A percentile compares a stretch with the other conserved stretches of the same genome.
Conservation (phyloP, 2,888 invertebrate species). For the Conops quadrifasciatus region DNA sequence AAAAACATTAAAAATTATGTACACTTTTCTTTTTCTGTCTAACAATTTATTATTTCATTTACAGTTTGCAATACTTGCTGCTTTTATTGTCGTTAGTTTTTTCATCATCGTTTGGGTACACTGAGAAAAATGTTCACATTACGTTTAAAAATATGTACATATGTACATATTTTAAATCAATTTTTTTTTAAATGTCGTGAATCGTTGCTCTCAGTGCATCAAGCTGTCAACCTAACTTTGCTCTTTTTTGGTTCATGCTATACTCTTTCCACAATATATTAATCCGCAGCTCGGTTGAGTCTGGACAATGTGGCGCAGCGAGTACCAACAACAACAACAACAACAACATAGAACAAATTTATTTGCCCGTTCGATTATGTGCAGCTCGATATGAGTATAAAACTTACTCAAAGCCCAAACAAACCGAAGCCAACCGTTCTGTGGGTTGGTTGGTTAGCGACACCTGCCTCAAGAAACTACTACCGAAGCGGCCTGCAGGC, state of each 20-base stretch:
- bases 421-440: not conserved
- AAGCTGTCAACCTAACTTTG: too few species aligned
- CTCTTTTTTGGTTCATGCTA: too few species aligned
- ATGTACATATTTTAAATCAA: too few species aligned
- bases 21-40: slow-evolving; percentile 1
- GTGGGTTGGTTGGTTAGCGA: not conserved
- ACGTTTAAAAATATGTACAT: too few species aligned
- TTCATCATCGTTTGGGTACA: too few species aligned
- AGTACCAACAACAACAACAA: slow-evolving; percentile 9
- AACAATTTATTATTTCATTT: slow-evolving; percentile 23
- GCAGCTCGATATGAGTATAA: slow-evolving; percentile 1
- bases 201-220: too few species aligned
- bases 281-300: too few species aligned
- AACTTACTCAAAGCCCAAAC: not conserved
- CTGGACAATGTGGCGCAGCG: too few species aligned
- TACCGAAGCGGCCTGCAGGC: not conserved
- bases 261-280: too few species aligned
- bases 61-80: not conserved
- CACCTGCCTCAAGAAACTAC: not conserved
- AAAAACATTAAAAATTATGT: too few species aligned
- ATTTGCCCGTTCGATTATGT: slow-evolving; percentile 28
- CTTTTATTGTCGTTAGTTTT: not conserved
- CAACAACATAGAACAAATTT: slow-evolving; percentile 1
- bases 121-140: too few species aligned
- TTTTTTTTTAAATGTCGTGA: too few species aligned